Base-by-base conservation (phyloP, 1,140 invertebrate genomes). In the Ganaspis sp. region DNA sequence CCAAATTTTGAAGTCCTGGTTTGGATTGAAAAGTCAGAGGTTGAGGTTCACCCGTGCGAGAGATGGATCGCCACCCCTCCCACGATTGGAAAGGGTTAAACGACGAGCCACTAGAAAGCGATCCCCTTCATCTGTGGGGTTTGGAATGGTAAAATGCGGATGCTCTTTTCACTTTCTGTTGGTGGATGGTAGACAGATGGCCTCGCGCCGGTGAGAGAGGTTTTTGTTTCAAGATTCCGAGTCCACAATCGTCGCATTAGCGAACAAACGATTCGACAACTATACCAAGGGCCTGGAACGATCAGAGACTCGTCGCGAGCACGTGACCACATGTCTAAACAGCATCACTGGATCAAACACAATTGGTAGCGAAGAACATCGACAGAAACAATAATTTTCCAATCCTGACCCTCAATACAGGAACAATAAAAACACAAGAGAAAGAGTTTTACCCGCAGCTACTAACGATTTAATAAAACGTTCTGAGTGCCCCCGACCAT, bases 221-320 rank as follows among this genome's bases (percentile, higher is more conserved):
- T 90, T 90, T 90, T 91, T 91, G 89, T 91, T 91, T 91, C 88
- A 88, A 90, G 86, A 84, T 84, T 83, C 75, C 80, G 81, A 80
- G 85, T 80, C 83, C 85, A 86, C 88, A 90, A 90, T 90, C 90
- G 89, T 84, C 87, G 89, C 89, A 89, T 90, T 91, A 89, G 77
- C 82, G 84, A 88, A 90, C 89, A 90, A 90, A 89, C 85, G 84
- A 83, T 75, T 87, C 87, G 84, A 88, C 87, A 88, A 90, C 87
- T 83, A n/a, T n/a, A n/a, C n/a, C n/a, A n/a, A 85, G 53, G 69
- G 81, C 77, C 23, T 42, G 75, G 75, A 71, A 76, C 58, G 77
- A 73, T 69, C 15, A 69, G 54, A 73, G 70, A 76, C 74, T 74
- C 80, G 81, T 84, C 81, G 84, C 81, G 77, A 84, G 79, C 83